Percentiles rank a stretch among this genome's conserved stretches.
Evolutionary conservation across 1,140 invertebrate genomes (phyloP).

Genomic region (Trachymyrmex cornetzi): DNA sequence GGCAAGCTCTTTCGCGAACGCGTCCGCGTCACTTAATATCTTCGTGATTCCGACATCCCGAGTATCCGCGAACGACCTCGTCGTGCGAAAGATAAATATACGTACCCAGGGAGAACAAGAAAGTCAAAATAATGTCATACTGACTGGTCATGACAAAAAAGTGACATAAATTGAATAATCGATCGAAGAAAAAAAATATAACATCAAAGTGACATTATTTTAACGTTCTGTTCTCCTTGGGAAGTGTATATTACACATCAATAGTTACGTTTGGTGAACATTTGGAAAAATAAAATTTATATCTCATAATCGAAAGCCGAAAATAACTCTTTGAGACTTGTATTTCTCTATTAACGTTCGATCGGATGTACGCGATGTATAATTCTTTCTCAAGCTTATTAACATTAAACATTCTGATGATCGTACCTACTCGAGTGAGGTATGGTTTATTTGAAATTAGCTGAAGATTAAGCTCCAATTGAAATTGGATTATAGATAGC

Average conservation of each 20-base stretch:
- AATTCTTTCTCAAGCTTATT: background rate
- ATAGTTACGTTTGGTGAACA: background rate
- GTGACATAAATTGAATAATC: no score
- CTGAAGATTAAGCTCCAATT: background rate
- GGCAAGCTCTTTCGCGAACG: constrained; percentile 12
- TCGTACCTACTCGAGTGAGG: background rate
- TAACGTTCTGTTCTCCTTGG: no score
- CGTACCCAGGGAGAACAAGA: background rate
- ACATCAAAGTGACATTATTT: no score
- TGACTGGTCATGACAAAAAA: no score
- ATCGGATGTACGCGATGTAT: no score
- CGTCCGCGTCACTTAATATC: constrained; percentile 40
- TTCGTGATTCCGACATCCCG: constrained; percentile 36
- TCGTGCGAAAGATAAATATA: background rate
- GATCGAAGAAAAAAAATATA: no score
- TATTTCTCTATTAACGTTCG: background rate
- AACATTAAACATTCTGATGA: background rate
- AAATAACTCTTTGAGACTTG: background rate
- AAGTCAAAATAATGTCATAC: no score
- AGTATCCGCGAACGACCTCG: background rate
- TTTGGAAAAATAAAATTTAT: background rate
- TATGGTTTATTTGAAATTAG: background rate
- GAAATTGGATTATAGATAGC: background rate
- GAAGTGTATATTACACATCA: background rate
- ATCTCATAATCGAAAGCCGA: background rate